Conservation (phyloP, 2,113 vertebrate species). For the Mesoclemmys tuberculata region DNA sequence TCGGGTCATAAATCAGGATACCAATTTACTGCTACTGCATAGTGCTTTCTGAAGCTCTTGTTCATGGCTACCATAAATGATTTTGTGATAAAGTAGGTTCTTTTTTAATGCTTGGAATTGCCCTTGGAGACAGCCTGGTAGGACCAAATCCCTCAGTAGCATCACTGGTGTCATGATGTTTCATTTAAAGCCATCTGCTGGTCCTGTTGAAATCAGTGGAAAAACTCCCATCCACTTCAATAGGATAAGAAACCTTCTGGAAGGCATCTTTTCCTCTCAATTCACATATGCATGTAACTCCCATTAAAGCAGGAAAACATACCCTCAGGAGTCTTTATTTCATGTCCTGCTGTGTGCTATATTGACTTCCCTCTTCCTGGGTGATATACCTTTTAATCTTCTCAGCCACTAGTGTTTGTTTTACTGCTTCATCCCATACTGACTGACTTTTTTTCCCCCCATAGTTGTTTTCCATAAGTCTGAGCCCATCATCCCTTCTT, state of each 20-base stretch:
- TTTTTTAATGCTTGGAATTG: not conserved
- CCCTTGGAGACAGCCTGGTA: not conserved
- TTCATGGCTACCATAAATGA: not conserved
- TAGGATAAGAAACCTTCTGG: not conserved
- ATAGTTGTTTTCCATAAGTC: not conserved
- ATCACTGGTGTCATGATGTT: not conserved
- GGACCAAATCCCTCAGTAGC: not conserved
- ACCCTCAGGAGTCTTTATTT: not conserved
- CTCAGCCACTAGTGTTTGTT: not conserved
- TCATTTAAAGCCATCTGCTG: not conserved
- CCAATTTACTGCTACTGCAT: not conserved
- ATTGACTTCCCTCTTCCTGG: not conserved
- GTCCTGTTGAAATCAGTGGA: not conserved
- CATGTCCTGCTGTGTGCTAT: fast-evolving
- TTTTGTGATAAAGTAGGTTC: fast-evolving
- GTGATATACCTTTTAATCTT: not conserved
- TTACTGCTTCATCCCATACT: not conserved
- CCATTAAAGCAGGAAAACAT: fast-evolving
- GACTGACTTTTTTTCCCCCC: not conserved
- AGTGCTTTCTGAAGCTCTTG: not conserved
- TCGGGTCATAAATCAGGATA: not conserved
- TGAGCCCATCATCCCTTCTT: not conserved
- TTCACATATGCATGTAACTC: not conserved
- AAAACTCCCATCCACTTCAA: not conserved
- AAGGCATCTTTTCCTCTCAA: not conserved